These are phyloP conservation scores for Ypsolopha sequella DNA, from an alignment of 2,888 invertebrate species.

Conservation along the genomic window DNA sequence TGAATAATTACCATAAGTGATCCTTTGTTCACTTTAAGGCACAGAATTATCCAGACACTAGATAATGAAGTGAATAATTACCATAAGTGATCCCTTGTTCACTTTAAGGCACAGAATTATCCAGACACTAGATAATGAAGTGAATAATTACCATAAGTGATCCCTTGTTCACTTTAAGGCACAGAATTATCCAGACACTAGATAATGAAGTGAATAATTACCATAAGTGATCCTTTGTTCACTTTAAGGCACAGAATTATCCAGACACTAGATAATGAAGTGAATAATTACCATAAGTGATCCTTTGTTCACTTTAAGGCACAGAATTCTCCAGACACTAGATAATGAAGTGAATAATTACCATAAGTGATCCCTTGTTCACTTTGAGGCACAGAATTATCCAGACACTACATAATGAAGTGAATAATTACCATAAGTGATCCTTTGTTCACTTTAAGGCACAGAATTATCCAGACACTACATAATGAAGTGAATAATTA, in stretches of 20 bases:
- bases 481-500: no score
- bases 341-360: no score
- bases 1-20: no score
- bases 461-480: slow-evolving; percentile 67
- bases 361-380: slow-evolving; percentile 72
- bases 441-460: slow-evolving; percentile 72
- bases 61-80: no score
- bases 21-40: slow-evolving; percentile 72
- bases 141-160: no score
- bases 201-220: no score
- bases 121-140: no score
- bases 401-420: no score
- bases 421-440: no score
- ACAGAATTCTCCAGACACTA: slow-evolving; percentile 67
- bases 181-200: slow-evolving; percentile 67
- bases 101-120: slow-evolving; percentile 73
- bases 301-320: slow-evolving; percentile 72
- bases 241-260: slow-evolving; percentile 73
- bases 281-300: no score
- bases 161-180: slow-evolving; percentile 72
- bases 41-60: slow-evolving; percentile 67
- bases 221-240: slow-evolving; percentile 72
- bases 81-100: slow-evolving; percentile 72
- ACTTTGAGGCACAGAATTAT: slow-evolving; percentile 73
- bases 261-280: no score